Percentiles rank a stretch among this genome's conserved stretches.
These are phyloP conservation scores for Tyrannus savana DNA, from an alignment of 2,113 vertebrate genomes.

Conservation along the genomic window DNA sequence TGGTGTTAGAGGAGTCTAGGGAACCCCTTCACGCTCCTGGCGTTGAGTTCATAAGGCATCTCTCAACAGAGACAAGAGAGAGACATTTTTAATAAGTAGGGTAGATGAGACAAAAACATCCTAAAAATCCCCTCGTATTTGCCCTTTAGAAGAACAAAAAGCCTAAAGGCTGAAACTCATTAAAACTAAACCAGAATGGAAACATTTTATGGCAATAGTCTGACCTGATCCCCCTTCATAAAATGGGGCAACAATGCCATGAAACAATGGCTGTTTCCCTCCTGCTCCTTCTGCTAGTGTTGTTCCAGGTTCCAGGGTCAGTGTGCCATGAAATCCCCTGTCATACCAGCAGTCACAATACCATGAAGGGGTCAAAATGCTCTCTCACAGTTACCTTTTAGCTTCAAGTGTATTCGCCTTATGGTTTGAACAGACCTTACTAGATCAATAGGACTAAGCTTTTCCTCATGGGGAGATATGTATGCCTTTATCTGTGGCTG, in stretches of 20 bases:
- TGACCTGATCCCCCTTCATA: not conserved
- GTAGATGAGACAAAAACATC: not conserved
- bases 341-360: not conserved
- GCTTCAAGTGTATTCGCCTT: not conserved
- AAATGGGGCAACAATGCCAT: not conserved
- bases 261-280: not conserved
- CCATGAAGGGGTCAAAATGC: not conserved
- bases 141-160: not conserved
- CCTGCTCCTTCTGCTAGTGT: not conserved
- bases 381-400: not conserved
- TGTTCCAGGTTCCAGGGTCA: not conserved
- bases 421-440: not conserved
- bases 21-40: not conserved
- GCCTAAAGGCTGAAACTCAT: not conserved
- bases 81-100: not conserved
- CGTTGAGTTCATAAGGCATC: not conserved
- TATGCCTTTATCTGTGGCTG: not conserved
- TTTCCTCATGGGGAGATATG: not conserved
- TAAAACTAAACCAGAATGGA: not conserved
- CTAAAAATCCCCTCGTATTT: not conserved
- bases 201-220: not conserved
- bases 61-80: not conserved
- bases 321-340: not conserved
- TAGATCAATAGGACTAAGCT: not conserved
- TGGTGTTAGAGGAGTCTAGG: accelerated